Evolutionary conservation across 2,888 invertebrate genomes (phyloP), one percentile per base, ranked within the genome.

Genomic region (Caenorhabditis uteleia): DNA sequence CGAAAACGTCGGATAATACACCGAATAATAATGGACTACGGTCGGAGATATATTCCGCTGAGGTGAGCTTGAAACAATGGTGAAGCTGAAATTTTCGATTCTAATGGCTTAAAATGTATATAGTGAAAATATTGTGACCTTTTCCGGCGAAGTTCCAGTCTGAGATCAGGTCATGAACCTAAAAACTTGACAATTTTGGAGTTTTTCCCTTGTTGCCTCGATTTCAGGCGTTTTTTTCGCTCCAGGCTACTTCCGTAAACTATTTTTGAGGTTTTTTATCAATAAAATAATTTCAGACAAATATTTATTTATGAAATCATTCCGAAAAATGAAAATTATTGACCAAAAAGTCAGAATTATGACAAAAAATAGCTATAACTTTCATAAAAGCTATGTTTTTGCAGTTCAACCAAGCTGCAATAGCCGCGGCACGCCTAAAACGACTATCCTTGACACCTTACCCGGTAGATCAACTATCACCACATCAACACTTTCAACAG

Each of bases 381-480:
- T n/a, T n/a, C n/a, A n/a, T n/a, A 36, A n/a, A 34, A n/a, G 39
- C 23, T 36, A 21, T 2, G 18, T 16, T 31, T 29, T 49, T 61
- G 18, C 54, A 65, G 64, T 58, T 65, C 46, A 65, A 58, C 23
- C 58, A 62, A 40, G 62, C 62, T 2, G 62, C 62, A 8, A 62
- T 59, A 29, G 65, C 65, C 7, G 65, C 65, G 16, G 58, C 58
- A 2, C 65, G 65, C 33, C 55, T 65, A 14, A 65, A 59, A 20
- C 54, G 65, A 27, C 50, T 65, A 23, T 62, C 62, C 0, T 23
- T 62, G 48, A 57, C 57, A 12, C 55, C 61, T 6, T 44, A 55
- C 20, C 47, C 39, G 31, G 29, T 27, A 23, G 26, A 42, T 26
- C 43, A 12, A 3, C 23, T 27, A 5, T 27, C 26, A 6, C 16